Conservation (phyloP, 2,113 vertebrate species). For the Beaufortia kweichowensis region DNA sequence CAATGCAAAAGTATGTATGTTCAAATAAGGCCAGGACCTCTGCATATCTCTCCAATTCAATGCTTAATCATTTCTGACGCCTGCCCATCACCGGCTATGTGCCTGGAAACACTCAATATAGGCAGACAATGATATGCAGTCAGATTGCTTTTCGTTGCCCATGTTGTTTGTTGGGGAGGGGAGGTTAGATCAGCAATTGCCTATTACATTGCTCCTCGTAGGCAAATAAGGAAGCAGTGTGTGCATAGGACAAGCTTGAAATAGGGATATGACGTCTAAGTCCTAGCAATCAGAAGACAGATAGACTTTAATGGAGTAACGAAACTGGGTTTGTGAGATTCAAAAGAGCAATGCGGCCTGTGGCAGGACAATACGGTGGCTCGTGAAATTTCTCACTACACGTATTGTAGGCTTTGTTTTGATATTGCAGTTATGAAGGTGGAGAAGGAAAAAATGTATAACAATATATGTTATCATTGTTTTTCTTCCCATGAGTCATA, state of each 20-base stretch:
- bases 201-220: slow-evolving; percentile 73
- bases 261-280: slow-evolving; percentile 54
- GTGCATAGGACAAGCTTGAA: slow-evolving; percentile 57
- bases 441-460: slow-evolving; percentile 47
- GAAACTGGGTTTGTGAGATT: slow-evolving; percentile 61
- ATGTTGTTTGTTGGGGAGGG: slow-evolving; percentile 63
- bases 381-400: slow-evolving; percentile 22
- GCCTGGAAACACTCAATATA: slow-evolving; percentile 64
- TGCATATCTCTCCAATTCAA: slow-evolving; percentile 70
- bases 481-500: slow-evolving; percentile 4
- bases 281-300: slow-evolving; percentile 58
- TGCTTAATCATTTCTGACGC: slow-evolving; percentile 61
- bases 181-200: slow-evolving; percentile 70
- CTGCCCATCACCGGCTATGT: slow-evolving; percentile 59
- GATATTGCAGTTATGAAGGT: slow-evolving; percentile 46
- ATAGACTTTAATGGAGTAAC: slow-evolving; percentile 67
- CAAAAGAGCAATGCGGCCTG: slow-evolving; percentile 55
- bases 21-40: slow-evolving; percentile 77
- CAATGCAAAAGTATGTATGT: slow-evolving; percentile 76
- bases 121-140: slow-evolving; percentile 69
- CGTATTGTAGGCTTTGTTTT: slow-evolving; percentile 46
- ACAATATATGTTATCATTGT: no score
- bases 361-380: slow-evolving; percentile 12
- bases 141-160: slow-evolving; percentile 65
- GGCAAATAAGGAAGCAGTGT: slow-evolving; percentile 69